These are phyloP conservation scores for Listronotus oregonensis DNA, from an alignment of 1,140 invertebrate genomes.

Conservation along the genomic window DNA sequence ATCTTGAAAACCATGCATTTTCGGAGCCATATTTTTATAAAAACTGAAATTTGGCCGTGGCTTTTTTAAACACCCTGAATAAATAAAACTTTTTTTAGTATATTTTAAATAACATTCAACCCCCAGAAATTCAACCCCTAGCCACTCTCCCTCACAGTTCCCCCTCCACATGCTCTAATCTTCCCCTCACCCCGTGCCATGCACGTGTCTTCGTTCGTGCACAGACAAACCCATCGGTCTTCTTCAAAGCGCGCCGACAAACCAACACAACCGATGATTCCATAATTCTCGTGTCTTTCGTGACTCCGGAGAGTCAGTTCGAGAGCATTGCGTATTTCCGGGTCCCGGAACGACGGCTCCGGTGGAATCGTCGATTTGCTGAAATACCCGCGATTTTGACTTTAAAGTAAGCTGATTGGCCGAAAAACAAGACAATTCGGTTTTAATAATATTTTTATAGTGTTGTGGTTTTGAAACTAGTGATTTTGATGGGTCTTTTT, in stretches of 20 bases:
- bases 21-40: no score
- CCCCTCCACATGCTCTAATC: conserved; percentile 17
- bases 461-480: no score
- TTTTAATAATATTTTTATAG: no score
- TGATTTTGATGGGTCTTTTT: no score
- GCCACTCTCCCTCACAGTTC: neutral
- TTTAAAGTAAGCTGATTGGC: no score
- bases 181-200: conserved; percentile 23
- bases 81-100: no score
- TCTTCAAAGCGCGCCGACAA: conserved; percentile 35
- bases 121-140: neutral
- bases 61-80: no score
- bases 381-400: neutral
- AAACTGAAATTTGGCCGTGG: no score
- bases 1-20: no score
- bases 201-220: conserved; percentile 16
- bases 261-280: conserved; percentile 14
- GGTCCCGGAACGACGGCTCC: conserved; percentile 5
- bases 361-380: no score
- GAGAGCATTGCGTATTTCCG: conserved; percentile 19
- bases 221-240: conserved; percentile 32
- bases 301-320: conserved; percentile 21
- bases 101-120: no score
- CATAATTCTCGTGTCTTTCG: conserved; percentile 34
- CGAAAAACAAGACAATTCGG: no score